phyloP scores from a whole-genome alignment of 2,113 vertebrate species.

The Callocephalon fimbriatum region DNA sequence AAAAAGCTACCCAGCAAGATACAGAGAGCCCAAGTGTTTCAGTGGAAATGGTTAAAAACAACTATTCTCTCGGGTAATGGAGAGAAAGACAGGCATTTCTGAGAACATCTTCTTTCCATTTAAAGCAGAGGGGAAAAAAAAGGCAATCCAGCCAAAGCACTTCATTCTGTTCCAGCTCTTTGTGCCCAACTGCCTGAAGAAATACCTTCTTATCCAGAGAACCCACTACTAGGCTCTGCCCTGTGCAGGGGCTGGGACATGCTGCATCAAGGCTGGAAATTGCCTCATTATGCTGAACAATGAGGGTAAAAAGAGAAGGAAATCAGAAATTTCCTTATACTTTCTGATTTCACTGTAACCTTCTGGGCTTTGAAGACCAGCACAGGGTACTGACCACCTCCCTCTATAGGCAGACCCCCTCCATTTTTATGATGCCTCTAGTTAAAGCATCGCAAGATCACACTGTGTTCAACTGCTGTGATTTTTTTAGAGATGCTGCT shows the following conservation, averaged over 20 bases:
- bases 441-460: neutral
- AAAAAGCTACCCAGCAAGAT: neutral
- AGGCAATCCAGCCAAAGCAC: neutral
- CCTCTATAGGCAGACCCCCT: neutral
- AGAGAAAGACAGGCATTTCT: neutral
- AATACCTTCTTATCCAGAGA: neutral
- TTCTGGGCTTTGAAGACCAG: neutral
- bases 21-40: neutral
- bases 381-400: neutral
- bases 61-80: neutral
- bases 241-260: neutral
- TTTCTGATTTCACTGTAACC: neutral
- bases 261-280: neutral
- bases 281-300: neutral
- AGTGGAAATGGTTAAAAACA: conserved; percentile 1
- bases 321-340: neutral
- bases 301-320: neutral
- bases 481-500: neutral
- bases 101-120: neutral
- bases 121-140: neutral
- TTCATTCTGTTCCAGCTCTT: conserved; percentile 11
- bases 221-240: neutral
- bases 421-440: neutral
- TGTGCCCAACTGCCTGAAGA: neutral
- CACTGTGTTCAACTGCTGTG: neutral